Base-by-base conservation (phyloP, 2,888 invertebrate genomes). In the Caenorhabditis angaria region DNA sequence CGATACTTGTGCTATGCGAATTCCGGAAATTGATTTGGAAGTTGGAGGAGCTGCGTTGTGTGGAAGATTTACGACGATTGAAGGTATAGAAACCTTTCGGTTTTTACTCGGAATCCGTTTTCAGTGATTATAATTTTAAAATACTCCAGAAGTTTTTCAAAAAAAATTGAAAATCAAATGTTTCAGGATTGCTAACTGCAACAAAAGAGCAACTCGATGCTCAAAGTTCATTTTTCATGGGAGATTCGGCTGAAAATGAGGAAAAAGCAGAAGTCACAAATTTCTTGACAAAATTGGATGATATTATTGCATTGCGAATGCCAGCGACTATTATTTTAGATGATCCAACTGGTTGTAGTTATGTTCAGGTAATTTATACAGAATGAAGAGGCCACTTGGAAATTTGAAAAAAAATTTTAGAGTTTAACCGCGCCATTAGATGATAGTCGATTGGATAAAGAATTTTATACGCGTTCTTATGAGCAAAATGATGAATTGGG, bases 341-440 rank as follows among this genome's bases (percentile, higher is more conserved):
- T 88, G 99, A 99, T 90, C 95, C 97, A 1, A 94, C 97, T 10
- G 99, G 99, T 0, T 97, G 97, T 89, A 96, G 95, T 77, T 97
- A 96, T 88, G 91, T 97, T 53, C 94, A 94, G 90, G 91, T 91
- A 27, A 10, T 12, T 25, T 53, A 28, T 54, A n/a, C n/a, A n/a
- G n/a, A n/a, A n/a, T 24, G 25, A 24, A 51, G 6, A 20, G 8
- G 6, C 6, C 4, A 24, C 2, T 4, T 22, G 20, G 6, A 54
- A 54, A 54, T 28, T 28, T 14, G 48, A 48, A 18, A 54, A 12
- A 54, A 28, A 54, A 25, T 68, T 81, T 48, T 70, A 87, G 82
- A 83, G 83, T 67, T 47, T 87, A 27, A 76, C 82, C 1, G 85
- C 83, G 1, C 89, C 89, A 0, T 88, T 89, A 24, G 85, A 84